phyloP scores from a whole-genome alignment of 2,113 vertebrate species.

The Passer domesticus region DNA sequence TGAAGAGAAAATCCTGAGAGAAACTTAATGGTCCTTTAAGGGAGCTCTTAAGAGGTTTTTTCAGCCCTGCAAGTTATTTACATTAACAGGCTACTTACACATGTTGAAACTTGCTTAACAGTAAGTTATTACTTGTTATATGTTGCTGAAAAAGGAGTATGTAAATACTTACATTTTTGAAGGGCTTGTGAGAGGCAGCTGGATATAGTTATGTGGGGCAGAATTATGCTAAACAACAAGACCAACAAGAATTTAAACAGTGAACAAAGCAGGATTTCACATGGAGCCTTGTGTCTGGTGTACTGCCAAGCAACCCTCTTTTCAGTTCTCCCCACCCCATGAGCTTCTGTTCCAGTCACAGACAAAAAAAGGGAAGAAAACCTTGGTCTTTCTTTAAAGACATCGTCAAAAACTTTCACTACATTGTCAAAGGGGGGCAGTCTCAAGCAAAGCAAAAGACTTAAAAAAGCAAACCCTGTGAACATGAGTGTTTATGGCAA shows the following conservation, averaged over 20 bases:
- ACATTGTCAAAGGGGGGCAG: constrained; percentile 15
- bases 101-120: not conserved
- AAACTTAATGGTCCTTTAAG: not conserved
- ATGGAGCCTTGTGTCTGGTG: not conserved
- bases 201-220: not conserved
- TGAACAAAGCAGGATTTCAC: not conserved
- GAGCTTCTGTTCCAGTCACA: not conserved
- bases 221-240: not conserved
- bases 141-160: not conserved
- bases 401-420: not conserved
- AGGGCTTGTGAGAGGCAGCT: not conserved
- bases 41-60: not conserved
- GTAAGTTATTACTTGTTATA: not conserved
- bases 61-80: not conserved
- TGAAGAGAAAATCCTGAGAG: not conserved
- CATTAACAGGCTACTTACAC: not conserved
- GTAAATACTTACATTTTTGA: not conserved
- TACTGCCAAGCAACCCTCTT: not conserved
- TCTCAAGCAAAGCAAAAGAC: constrained; percentile 9
- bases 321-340: not conserved
- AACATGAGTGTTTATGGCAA: not conserved
- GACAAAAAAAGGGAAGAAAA: not conserved
- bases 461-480: not conserved
- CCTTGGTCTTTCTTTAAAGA: not conserved
- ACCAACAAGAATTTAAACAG: not conserved